phyloP scores from a whole-genome alignment of 1,140 invertebrate species.

The Arctopsyche grandis region DNA sequence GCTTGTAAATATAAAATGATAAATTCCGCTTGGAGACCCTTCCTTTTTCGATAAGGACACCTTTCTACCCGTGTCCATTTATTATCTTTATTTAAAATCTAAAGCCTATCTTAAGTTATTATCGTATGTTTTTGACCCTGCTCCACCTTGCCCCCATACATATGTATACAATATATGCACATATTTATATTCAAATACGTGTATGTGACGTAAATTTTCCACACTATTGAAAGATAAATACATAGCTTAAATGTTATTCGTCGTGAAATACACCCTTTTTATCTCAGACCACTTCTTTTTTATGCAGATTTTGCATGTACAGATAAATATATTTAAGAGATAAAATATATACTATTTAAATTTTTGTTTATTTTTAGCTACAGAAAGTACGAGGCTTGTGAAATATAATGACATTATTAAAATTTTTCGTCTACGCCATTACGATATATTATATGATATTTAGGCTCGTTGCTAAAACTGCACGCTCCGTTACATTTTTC shows the following conservation, averaged over 20 bases:
- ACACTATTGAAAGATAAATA: conserved; percentile 21
- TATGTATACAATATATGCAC: background rate
- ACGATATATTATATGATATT: no score
- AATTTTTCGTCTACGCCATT: no score
- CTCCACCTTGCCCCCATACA: background rate
- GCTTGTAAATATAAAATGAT: conserved; percentile 36
- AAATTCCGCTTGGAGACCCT: conserved; percentile 16
- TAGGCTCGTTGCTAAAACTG: no score
- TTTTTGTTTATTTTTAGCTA: no score
- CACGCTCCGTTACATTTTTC: no score
- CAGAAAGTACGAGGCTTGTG: no score
- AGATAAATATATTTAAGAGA: no score
- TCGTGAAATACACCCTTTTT: background rate
- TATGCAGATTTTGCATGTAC: no score
- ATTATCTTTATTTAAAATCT: conserved; percentile 41
- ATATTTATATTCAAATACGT: background rate
- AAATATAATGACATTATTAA: no score
- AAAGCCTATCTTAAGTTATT: conserved; percentile 34
- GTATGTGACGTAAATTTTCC: conserved; percentile 1
- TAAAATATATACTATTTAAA: no score
- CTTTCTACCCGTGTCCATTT: conserved; percentile 24
- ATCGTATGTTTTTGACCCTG: conserved; percentile 34
- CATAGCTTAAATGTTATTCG: conserved; percentile 1
- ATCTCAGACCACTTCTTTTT: background rate
- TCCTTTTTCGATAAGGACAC: conserved; percentile 18